These are phyloP conservation scores for Bettongia penicillata DNA, from an alignment of 2,113 vertebrate species.

Conservation along the genomic window DNA sequence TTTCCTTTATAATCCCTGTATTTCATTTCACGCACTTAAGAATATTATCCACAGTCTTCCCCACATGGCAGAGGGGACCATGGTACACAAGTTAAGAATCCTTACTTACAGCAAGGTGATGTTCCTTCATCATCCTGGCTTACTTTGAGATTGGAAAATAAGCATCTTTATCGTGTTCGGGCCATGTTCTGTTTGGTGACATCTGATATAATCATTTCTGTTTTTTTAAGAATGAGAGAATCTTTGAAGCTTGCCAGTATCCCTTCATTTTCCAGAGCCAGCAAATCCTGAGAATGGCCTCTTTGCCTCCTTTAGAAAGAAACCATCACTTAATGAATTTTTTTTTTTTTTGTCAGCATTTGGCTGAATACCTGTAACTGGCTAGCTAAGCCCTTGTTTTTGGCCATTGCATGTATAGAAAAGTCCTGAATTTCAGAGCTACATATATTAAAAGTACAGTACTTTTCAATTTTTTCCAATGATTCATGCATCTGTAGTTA, in stretches of 20 bases:
- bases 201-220: background rate
- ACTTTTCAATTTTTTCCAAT: background rate
- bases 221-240: background rate
- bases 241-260: background rate
- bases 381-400: background rate
- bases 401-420: background rate
- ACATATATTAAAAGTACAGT: background rate
- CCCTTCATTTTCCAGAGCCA: no score
- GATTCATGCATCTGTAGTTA: background rate
- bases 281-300: no score
- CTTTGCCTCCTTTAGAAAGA: no score
- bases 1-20: background rate
- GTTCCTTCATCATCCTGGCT: background rate
- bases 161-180: background rate
- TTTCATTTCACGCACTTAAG: background rate
- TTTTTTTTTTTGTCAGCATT: background rate
- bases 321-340: no score
- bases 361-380: background rate
- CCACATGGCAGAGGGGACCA: background rate
- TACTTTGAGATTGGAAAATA: background rate
- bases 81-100: background rate
- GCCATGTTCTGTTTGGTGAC: background rate
- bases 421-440: background rate
- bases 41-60: background rate
- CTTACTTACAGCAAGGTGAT: background rate